Conservation (phyloP, 2,888 invertebrate species). For the Scrobipalpa atriplicella region DNA sequence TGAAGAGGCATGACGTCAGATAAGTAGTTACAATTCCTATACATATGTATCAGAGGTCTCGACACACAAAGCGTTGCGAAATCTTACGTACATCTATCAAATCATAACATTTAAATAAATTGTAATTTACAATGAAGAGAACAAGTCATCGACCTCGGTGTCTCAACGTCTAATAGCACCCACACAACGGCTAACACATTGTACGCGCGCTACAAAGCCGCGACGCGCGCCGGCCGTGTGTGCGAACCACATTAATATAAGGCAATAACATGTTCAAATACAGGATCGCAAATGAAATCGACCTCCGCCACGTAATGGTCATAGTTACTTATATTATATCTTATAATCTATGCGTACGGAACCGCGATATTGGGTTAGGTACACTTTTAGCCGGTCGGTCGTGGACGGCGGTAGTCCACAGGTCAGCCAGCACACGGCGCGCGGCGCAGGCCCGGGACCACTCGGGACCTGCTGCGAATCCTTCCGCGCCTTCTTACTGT, state of each 20-base stretch:
- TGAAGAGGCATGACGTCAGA: conserved; percentile 21
- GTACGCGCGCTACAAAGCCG: conserved; percentile 39
- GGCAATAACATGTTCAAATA: conserved; percentile 58
- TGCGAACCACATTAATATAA: conserved; percentile 43
- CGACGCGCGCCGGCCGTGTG: conserved; percentile 31
- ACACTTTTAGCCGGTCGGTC: conserved; percentile 20
- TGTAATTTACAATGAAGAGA: conserved; percentile 76
- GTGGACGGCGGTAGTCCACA: too few relatives aligned
- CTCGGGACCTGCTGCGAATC: neutral
- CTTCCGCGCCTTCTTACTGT: neutral
- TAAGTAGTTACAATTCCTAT: conserved; percentile 19
- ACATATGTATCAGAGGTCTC: conserved; percentile 20
- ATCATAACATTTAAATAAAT: conserved; percentile 75
- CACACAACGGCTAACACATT: conserved; percentile 42
- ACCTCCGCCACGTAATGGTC: conserved; percentile 59
- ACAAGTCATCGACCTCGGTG: conserved; percentile 67
- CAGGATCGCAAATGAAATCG: conserved; percentile 70
- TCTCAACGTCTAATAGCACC: conserved; percentile 58
- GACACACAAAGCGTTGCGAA: conserved; percentile 45
- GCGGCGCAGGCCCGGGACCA: neutral
- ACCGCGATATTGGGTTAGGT: conserved; percentile 21
- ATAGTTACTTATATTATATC: conserved; percentile 41
- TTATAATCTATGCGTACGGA: conserved; percentile 39
- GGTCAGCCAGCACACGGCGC: too few relatives aligned
- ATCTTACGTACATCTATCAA: conserved; percentile 66